These are phyloP conservation scores for Rhabdomys dilectus DNA, from an alignment of 2,113 vertebrate species.

Conservation along the genomic window DNA sequence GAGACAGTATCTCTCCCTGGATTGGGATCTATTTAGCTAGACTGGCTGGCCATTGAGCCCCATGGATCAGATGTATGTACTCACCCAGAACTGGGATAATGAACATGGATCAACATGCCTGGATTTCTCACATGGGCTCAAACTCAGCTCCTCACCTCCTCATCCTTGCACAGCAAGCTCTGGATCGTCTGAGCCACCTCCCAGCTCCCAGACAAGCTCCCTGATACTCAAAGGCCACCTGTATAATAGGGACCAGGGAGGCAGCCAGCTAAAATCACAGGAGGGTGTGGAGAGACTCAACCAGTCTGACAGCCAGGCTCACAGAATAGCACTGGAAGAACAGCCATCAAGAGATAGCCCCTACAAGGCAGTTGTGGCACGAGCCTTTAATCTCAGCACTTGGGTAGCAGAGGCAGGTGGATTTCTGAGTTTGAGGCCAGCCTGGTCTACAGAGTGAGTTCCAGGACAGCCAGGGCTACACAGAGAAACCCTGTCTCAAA, in stretches of 20 bases:
- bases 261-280: background rate
- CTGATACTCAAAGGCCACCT: background rate
- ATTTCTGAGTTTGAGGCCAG: too few relatives aligned
- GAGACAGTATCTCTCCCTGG: background rate
- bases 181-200: background rate
- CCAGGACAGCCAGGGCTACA: too few relatives aligned
- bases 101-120: background rate
- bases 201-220: background rate
- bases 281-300: background rate
- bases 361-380: fast-evolving
- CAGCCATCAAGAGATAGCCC: too few relatives aligned
- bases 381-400: too few relatives aligned
- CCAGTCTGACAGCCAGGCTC: background rate
- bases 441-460: too few relatives aligned
- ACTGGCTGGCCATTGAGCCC: too few relatives aligned
- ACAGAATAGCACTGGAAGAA: fast-evolving
- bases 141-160: background rate
- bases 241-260: fast-evolving
- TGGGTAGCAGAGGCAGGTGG: too few relatives aligned
- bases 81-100: background rate
- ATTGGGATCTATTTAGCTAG: background rate
- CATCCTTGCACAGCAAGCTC: background rate
- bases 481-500: too few relatives aligned
- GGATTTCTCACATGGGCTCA: background rate
- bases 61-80: too few relatives aligned